Evolutionary conservation across 2,113 vertebrate genomes (phyloP).

Genomic region (Brienomyrus longianalis): DNA sequence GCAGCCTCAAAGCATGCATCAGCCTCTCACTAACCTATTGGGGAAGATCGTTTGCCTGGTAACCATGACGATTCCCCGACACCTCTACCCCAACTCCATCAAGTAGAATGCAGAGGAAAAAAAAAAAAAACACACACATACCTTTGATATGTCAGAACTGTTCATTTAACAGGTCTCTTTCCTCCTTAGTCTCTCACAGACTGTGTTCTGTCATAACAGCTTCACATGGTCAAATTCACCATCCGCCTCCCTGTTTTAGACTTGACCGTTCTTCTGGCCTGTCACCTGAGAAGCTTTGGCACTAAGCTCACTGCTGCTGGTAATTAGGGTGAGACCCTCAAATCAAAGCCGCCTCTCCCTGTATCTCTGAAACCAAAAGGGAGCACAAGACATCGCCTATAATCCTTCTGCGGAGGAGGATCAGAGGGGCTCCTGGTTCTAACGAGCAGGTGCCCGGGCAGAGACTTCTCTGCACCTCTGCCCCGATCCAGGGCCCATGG

Average conservation of each 20-base stretch:
- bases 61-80: constrained; percentile 70
- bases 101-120: not conserved
- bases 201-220: not conserved
- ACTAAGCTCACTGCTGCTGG: not conserved
- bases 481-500: constrained; percentile 36
- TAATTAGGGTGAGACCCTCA: not conserved
- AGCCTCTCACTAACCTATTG: constrained; percentile 53
- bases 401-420: constrained; percentile 36
- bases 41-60: constrained; percentile 53
- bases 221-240: not conserved
- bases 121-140: not conserved
- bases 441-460: constrained; percentile 28
- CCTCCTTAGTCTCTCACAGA: not conserved
- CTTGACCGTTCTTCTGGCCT: not conserved
- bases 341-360: constrained; percentile 25
- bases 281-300: not conserved
- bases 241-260: not conserved
- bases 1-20: constrained; percentile 66
- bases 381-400: constrained; percentile 15
- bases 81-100: constrained; percentile 31
- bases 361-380: constrained; percentile 24
- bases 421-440: constrained; percentile 28
- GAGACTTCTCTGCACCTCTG: constrained; percentile 27
- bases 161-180: not conserved
- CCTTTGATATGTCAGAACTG: not conserved